A percentile compares a stretch with the other conserved stretches of the same genome.
Evolutionary conservation across 2,113 vertebrate species (phyloP).

Genomic region (Tylochromis polylepis): DNA sequence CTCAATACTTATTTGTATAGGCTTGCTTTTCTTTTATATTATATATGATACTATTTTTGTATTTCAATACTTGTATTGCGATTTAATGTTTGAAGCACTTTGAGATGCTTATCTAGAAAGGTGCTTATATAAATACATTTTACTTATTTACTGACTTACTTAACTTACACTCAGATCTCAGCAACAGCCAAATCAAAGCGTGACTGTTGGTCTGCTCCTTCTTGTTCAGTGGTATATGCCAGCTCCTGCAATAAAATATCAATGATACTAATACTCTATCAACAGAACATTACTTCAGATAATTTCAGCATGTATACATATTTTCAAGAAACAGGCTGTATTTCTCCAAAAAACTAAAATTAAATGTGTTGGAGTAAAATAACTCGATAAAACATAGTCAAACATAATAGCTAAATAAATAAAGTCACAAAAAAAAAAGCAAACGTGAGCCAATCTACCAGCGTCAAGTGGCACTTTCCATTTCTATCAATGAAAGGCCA

Average conservation of each 20-base stretch:
- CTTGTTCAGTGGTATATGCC: not conserved
- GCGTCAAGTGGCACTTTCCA: not conserved
- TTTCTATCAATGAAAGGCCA: not conserved
- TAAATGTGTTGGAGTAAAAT: not conserved
- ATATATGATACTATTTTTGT: not conserved
- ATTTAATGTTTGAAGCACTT: not conserved
- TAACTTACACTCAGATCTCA: not conserved
- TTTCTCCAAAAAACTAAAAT: not conserved
- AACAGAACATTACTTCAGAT: no score
- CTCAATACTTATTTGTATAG: not conserved
- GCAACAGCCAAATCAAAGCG: not conserved
- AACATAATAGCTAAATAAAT: not conserved
- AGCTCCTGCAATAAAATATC: not conserved
- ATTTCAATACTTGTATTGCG: not conserved
- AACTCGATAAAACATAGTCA: not conserved
- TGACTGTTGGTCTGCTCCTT: not conserved
- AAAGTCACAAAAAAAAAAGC: not conserved
- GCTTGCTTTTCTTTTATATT: not conserved
- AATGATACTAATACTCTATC: not conserved
- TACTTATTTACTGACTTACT: not conserved
- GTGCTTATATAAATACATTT: not conserved
- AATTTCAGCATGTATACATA: not conserved
- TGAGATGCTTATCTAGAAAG: not conserved
- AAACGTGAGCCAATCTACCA: accelerated
- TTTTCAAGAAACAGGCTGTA: accelerated